A percentile compares a stretch with the other conserved stretches of the same genome.
phyloP scores from a whole-genome alignment of 2,113 vertebrate genomes.

The Pica pica region DNA sequence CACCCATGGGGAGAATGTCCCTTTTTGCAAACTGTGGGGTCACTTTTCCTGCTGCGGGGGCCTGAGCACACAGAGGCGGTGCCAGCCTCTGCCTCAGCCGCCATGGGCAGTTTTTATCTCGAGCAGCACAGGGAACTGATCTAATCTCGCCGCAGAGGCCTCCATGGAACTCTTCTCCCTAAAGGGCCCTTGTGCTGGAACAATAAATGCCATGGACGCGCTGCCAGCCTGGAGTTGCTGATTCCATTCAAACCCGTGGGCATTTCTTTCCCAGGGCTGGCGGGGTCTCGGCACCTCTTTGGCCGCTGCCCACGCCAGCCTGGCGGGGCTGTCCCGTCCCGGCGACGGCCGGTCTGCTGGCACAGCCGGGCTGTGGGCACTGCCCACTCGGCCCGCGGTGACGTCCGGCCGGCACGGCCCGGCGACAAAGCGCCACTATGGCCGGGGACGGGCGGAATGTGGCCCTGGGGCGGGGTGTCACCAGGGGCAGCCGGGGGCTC shows the following conservation, averaged over 20 bases:
- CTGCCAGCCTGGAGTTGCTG: neutral
- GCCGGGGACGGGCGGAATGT: neutral
- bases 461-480: neutral
- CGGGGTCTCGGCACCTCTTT: neutral
- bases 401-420: neutral
- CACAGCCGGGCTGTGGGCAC: neutral
- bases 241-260: neutral
- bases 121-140: neutral
- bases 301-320: neutral
- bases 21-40: neutral
- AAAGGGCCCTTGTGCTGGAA: constrained; percentile 48
- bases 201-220: constrained; percentile 32
- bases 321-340: rapidly evolving
- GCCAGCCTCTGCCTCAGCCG: constrained; percentile 22
- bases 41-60: neutral
- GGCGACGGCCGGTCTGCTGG: constrained; percentile 62
- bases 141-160: neutral
- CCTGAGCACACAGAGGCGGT: neutral
- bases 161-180: neutral
- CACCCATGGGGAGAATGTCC: neutral
- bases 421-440: neutral
- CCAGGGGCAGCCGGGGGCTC: neutral
- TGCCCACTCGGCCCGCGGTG: rapidly evolving
- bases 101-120: constrained; percentile 47
- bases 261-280: neutral